Percentiles rank a stretch among this genome's conserved stretches.
These are phyloP conservation scores for Oscheius sp. DNA, from an alignment of 2,888 invertebrate genomes.

Conservation along the genomic window DNA sequence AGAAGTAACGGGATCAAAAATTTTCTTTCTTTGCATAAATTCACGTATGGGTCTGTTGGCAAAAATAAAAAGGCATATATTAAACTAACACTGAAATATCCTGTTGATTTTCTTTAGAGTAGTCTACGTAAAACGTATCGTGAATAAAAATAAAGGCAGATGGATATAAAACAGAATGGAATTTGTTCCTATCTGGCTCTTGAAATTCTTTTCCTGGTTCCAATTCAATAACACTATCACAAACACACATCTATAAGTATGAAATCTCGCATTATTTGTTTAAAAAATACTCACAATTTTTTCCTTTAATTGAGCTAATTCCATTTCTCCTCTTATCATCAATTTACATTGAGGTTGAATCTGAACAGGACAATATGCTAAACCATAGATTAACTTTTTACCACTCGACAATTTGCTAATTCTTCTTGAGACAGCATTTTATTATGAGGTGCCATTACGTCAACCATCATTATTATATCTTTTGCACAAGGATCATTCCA, in stretches of 20 bases:
- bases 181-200: constrained; percentile 24
- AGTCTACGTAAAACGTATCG: constrained; percentile 54
- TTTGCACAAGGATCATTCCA: constrained; percentile 14
- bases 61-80: constrained; percentile 9
- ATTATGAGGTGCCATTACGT: constrained; percentile 20
- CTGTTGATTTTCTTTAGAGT: neutral
- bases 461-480: constrained; percentile 25
- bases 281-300: constrained; percentile 34
- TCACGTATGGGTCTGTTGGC: constrained; percentile 52
- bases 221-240: constrained; percentile 45
- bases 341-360: constrained; percentile 38
- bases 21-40: constrained; percentile 45
- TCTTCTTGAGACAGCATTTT: constrained; percentile 25
- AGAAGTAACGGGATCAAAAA: constrained; percentile 37
- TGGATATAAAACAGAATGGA: constrained; percentile 36
- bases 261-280: neutral
- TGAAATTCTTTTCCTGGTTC: constrained; percentile 45
- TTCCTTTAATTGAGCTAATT: constrained; percentile 37
- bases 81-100: constrained; percentile 34
- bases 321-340: constrained; percentile 43
- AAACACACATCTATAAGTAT: constrained; percentile 37
- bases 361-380: constrained; percentile 20
- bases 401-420: neutral
- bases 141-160: constrained; percentile 55
- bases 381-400: neutral